phyloP scores from a whole-genome alignment of 2,113 vertebrate genomes.

The Abramis brama region DNA sequence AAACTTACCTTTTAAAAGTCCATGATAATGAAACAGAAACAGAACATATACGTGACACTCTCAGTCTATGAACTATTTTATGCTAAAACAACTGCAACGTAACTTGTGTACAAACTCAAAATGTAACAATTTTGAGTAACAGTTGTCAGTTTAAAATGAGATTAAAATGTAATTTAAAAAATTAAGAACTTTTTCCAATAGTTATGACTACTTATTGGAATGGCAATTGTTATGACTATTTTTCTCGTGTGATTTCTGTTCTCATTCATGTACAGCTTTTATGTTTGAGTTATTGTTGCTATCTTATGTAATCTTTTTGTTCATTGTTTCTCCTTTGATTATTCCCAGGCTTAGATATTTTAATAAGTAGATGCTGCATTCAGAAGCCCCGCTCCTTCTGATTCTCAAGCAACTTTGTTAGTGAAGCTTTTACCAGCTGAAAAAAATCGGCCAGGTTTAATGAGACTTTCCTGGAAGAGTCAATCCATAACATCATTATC shows the following conservation, averaged over 20 bases:
- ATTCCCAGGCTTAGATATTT: neutral
- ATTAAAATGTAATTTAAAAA: neutral
- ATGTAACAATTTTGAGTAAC: neutral
- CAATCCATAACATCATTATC: constrained; percentile 11
- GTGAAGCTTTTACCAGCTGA: neutral
- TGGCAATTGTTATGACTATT: neutral
- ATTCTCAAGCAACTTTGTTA: neutral
- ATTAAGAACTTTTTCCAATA: neutral
- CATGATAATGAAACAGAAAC: too few species aligned
- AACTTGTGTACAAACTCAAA: neutral
- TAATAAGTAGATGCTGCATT: neutral
- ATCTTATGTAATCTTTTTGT: neutral
- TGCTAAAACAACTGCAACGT: neutral
- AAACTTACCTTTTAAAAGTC: too few species aligned
- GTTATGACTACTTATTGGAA: neutral
- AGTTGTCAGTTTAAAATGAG: too few species aligned
- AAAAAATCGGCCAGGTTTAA: neutral
- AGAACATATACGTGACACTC: too few species aligned
- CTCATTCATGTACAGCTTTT: neutral
- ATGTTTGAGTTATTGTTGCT: neutral
- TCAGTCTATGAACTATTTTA: neutral
- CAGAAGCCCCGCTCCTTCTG: neutral
- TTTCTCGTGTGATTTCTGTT: neutral
- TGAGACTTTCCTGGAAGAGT: neutral
- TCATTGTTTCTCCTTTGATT: neutral